Evolutionary conservation across 2,797 vertebrate species (phyloP), one percentile per base, ranked within the genome.

Genomic region (Acanthis flammea): DNA sequence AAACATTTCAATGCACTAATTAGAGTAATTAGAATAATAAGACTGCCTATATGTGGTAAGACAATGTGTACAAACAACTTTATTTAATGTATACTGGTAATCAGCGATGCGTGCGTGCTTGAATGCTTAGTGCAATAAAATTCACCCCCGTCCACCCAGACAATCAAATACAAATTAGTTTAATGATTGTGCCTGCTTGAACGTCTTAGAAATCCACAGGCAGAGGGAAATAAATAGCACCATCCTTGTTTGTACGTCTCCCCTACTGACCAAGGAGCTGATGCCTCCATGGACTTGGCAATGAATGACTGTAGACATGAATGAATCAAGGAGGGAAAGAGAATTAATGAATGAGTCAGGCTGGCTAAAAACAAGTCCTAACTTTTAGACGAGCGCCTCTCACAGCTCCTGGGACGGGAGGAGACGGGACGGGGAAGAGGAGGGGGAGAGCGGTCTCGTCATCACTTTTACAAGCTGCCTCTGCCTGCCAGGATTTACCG

Each of bases 41-140:
- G 98, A 95, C 98, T 98, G 98, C 97, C 98, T 98, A 97, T 98
- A 98, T 98, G 98, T 98, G 98, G 98, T 97, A 97, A 98, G 98
- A 98, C 98, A 98, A 98, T 98, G 98, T 98, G 98, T 98, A 98
- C 98, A 98, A 98, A 98, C 98, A 98, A 98, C 98, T 98, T 98
- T 98, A 98, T 98, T 98, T 98, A 98, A 98, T 98, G 98, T 98
- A 98, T 98, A 98, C 98, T 98, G 98, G 97, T 98, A 98, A 98
- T 98, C 98, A 98, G 98, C 96, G 98, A 97, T 98, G 98, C 98
- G 98, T 98, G 98, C 98, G 97, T 98, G 97, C 97, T 97, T 98
- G 98, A 98, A 98, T 98, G 98, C 98, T 98, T 96, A 97, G 97
- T 91, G 98, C 97, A 97, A 98, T 98, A 98, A 98, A 98, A 98